Percentiles rank a stretch among this genome's conserved stretches.
These are phyloP conservation scores for Trisateles emortualis DNA, from an alignment of 2,888 invertebrate species.

Conservation along the genomic window DNA sequence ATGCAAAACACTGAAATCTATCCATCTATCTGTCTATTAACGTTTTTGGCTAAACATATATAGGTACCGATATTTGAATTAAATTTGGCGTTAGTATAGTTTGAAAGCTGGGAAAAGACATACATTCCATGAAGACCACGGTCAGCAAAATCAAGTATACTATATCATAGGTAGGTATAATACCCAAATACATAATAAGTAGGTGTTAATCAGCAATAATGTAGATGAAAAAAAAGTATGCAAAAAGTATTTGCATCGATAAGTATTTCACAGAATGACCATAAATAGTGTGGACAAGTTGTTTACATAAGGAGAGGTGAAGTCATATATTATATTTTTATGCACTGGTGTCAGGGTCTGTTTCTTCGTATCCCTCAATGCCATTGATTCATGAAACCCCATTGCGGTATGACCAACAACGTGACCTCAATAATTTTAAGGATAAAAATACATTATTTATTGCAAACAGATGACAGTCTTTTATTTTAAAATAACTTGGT, in stretches of 20 bases:
- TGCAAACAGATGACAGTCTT: conserved; percentile 1
- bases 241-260: conserved; percentile 36
- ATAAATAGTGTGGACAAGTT: conserved; percentile 34
- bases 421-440: conserved; percentile 32
- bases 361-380: conserved; percentile 61
- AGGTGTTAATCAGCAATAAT: background rate
- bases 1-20: no score
- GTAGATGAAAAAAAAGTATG: conserved; percentile 3
- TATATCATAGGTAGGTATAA: no score
- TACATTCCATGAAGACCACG: no score
- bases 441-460: conserved; percentile 24
- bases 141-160: no score
- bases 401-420: conserved; percentile 23
- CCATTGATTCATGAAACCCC: conserved; percentile 50
- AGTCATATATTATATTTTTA: conserved; percentile 49
- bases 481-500: conserved; percentile 3
- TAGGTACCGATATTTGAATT: no score
- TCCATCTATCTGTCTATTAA: no score
- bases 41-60: no score
- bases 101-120: no score
- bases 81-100: no score
- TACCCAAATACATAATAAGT: conserved; percentile 1
- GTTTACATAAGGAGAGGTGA: conserved; percentile 42
- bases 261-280: conserved; percentile 43
- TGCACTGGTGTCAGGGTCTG: conserved; percentile 63